phyloP scores from a whole-genome alignment of 35 echinoderm and acorn worm species.

The Apostichopus parvimensis region DNA sequence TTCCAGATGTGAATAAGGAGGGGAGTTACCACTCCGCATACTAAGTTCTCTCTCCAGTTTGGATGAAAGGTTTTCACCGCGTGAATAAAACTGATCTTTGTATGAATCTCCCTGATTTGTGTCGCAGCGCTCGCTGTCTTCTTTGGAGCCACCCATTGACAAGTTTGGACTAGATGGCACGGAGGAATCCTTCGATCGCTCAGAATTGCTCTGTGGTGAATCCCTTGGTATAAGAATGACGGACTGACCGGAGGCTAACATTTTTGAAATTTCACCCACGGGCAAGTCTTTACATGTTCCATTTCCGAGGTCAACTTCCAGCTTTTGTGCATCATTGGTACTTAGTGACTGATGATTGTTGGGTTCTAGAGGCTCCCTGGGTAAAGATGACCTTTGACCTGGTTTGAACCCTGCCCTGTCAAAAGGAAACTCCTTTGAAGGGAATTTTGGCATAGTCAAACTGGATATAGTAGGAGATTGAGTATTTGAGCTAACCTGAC shows the following conservation, averaged over 20 bases:
- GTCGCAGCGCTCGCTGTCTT: slow-evolving; percentile 39
- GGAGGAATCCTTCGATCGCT: slow-evolving; percentile 59
- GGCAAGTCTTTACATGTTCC: slow-evolving; percentile 68
- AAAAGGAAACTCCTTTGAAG: slow-evolving; percentile 58
- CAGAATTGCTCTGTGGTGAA: slow-evolving; percentile 48
- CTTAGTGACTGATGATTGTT: slow-evolving; percentile 24
- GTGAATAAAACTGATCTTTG: slow-evolving; percentile 47
- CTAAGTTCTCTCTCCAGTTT: slow-evolving; percentile 60
- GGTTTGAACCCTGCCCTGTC: slow-evolving; percentile 39
- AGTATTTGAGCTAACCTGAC: slow-evolving; percentile 53
- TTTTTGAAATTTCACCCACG: slow-evolving; percentile 82
- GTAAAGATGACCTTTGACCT: slow-evolving; percentile 37
- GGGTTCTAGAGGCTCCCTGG: not conserved
- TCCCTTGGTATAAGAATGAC: slow-evolving; percentile 94
- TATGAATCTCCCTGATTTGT: slow-evolving; percentile 60
- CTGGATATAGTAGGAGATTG: slow-evolving; percentile 91
- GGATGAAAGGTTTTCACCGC: slow-evolving; percentile 48
- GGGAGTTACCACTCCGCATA: slow-evolving; percentile 50
- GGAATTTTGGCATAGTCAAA: slow-evolving; percentile 72
- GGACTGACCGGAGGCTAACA: slow-evolving; percentile 90
- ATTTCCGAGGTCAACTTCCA: slow-evolving; percentile 48
- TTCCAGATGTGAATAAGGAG: slow-evolving; percentile 50
- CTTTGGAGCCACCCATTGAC: slow-evolving; percentile 12
- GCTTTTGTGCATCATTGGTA: slow-evolving; percentile 45
- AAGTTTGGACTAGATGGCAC: slow-evolving; percentile 74